A percentile compares a stretch with the other conserved stretches of the same genome.
Conservation (phyloP, 2,888 invertebrate species). For the Mythimna albipuncta region DNA sequence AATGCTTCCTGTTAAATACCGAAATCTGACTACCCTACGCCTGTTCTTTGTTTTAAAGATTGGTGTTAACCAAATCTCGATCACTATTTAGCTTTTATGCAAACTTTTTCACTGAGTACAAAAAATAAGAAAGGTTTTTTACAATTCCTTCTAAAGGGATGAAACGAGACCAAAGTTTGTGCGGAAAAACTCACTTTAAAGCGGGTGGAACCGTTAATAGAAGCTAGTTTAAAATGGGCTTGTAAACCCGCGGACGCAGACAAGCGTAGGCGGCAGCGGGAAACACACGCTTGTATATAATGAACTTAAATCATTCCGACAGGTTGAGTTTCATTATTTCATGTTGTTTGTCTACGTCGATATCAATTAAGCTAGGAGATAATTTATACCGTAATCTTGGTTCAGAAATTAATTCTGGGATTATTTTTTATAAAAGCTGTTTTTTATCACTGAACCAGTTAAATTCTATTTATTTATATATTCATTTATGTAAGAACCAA, state of each 20-base stretch:
- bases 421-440: background rate
- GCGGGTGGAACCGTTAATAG: too few species aligned
- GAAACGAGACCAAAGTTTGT: too few species aligned
- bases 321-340: slow-evolving; percentile 38
- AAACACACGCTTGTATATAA: slow-evolving; percentile 16
- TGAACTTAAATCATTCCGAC: slow-evolving; percentile 44
- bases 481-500: too few species aligned
- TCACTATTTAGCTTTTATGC: too few species aligned
- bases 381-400: slow-evolving; percentile 16
- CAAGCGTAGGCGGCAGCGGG: slow-evolving; percentile 34
- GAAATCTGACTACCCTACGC: too few species aligned
- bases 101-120: too few species aligned
- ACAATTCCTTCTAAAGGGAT: too few species aligned
- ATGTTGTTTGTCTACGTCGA: slow-evolving; percentile 45
- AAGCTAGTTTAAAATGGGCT: slow-evolving; percentile 6
- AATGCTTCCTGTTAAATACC: too few species aligned
- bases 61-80: too few species aligned
- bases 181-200: too few species aligned
- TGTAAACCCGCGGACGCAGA: slow-evolving; percentile 22
- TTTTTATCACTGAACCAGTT: background rate
- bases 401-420: slow-evolving; percentile 10
- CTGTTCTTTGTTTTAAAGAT: too few species aligned
- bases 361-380: slow-evolving; percentile 34
- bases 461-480: background rate
- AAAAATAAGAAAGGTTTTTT: too few species aligned